A percentile compares a stretch with the other conserved stretches of the same genome.
phyloP scores from a whole-genome alignment of 2,888 invertebrate genomes.

The Trissoscelio sp. region DNA sequence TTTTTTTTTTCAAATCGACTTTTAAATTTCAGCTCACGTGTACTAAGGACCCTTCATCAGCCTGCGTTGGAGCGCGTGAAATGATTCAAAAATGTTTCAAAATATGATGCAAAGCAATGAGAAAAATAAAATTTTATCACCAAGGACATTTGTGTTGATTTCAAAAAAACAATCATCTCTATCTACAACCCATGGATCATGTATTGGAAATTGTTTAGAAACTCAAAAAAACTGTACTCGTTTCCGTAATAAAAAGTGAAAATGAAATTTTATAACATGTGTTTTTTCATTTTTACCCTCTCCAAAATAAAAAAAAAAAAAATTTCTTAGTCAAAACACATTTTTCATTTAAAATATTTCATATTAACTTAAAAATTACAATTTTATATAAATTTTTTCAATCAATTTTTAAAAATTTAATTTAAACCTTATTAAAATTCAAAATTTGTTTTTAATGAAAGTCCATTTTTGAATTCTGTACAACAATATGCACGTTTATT shows the following conservation, averaged over 20 bases:
- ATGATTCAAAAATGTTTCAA: conserved; percentile 59
- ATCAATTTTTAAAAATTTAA: too few relatives aligned
- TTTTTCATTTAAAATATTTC: too few relatives aligned
- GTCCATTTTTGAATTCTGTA: conserved; percentile 27
- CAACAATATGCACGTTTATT: conserved; percentile 63
- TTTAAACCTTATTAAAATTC: too few relatives aligned
- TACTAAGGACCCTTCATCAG: conserved; percentile 78
- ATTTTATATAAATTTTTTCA: too few relatives aligned
- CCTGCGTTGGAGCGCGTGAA: conserved; percentile 75
- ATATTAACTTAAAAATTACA: too few relatives aligned
- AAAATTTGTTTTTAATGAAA: too few relatives aligned
- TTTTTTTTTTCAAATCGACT: conserved; percentile 39
- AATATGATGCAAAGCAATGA: conserved; percentile 34
- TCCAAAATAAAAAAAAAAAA: too few relatives aligned
- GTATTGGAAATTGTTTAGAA: background rate
- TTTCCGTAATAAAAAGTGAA: conserved; percentile 74
- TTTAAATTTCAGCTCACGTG: conserved; percentile 79
- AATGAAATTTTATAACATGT: conserved; percentile 74
- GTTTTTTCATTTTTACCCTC: conserved; percentile 31
- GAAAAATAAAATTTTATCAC: conserved; percentile 65
- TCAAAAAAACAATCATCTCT: conserved; percentile 63
- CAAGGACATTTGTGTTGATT: conserved; percentile 46
- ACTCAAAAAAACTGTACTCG: conserved; percentile 30
- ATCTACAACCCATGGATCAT: conserved; percentile 37
- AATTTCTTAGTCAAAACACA: too few relatives aligned